These are phyloP conservation scores for Pachydiplax longipennis DNA, from an alignment of 2,888 invertebrate genomes.

Conservation along the genomic window DNA sequence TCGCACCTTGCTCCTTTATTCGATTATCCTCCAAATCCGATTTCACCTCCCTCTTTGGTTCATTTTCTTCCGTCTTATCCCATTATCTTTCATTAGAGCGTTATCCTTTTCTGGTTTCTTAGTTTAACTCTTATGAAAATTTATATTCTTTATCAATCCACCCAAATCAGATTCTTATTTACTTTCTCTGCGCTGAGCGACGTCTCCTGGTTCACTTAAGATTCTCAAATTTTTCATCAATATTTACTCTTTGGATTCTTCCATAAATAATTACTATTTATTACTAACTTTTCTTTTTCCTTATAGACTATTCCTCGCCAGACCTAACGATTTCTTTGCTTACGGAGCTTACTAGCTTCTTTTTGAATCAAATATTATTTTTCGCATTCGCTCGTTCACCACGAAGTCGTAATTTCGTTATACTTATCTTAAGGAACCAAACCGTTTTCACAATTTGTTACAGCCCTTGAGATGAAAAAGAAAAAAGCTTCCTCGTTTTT, in stretches of 20 bases:
- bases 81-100: background rate
- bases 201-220: background rate
- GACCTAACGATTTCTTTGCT: too few relatives aligned
- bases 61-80: background rate
- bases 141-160: background rate
- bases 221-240: background rate
- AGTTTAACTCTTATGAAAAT: background rate
- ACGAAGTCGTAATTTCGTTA: background rate
- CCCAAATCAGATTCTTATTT: background rate
- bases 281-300: too few relatives aligned
- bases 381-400: background rate
- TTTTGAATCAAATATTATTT: too few relatives aligned
- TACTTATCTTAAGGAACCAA: background rate
- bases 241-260: too few relatives aligned
- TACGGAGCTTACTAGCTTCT: too few relatives aligned
- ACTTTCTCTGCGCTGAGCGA: background rate
- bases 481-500: background rate
- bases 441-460: background rate
- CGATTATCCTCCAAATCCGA: background rate
- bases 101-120: background rate
- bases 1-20: background rate
- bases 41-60: background rate
- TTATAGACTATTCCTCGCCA: too few relatives aligned
- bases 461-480: background rate
- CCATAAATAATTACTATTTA: too few relatives aligned